phyloP scores from a whole-genome alignment of 2,888 invertebrate species.

The Monochamus alternatus region DNA sequence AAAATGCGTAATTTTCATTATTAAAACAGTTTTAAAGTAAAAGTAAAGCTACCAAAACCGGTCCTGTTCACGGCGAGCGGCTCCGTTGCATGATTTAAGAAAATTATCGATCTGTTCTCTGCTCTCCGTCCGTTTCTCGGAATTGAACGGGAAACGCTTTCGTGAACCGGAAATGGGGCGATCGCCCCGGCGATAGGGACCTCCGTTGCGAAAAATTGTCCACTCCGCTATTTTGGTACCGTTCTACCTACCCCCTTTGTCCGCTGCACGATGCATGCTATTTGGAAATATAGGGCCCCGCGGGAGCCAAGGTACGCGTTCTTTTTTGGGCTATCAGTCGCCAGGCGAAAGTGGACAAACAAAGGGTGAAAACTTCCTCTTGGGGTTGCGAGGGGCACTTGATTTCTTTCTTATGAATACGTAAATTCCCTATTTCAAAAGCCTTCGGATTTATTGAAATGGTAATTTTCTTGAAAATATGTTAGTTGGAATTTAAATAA shows the following conservation, averaged over 20 bases:
- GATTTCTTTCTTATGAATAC: no score
- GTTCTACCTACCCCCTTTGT: conserved; percentile 1
- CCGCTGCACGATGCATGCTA: conserved; percentile 32
- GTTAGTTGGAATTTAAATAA: no score
- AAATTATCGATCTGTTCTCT: conserved; percentile 62
- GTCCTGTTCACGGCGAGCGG: conserved; percentile 24
- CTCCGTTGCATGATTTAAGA: conserved; percentile 72
- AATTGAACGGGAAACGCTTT: conserved; percentile 54
- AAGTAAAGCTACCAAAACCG: conserved; percentile 28
- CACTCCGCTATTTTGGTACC: conserved; percentile 15
- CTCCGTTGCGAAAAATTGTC: conserved; percentile 46
- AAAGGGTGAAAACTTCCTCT: no score
- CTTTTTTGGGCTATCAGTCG: conserved; percentile 15
- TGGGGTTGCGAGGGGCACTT: no score
- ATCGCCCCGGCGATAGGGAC: conserved; percentile 47
- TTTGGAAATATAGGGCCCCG: conserved; percentile 15
- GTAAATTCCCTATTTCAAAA: no score
- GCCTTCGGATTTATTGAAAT: no score
- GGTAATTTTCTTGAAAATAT: no score
- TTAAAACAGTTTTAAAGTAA: background rate
- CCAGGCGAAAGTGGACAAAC: no score
- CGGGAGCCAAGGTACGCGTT: background rate
- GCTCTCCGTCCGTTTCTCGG: conserved; percentile 53
- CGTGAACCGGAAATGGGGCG: conserved; percentile 59
- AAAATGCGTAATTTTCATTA: no score